A percentile compares a stretch with the other conserved stretches of the same genome.
Conservation (phyloP, 2,797 vertebrate species). For the Acrossocheilus wenchowensis region DNA sequence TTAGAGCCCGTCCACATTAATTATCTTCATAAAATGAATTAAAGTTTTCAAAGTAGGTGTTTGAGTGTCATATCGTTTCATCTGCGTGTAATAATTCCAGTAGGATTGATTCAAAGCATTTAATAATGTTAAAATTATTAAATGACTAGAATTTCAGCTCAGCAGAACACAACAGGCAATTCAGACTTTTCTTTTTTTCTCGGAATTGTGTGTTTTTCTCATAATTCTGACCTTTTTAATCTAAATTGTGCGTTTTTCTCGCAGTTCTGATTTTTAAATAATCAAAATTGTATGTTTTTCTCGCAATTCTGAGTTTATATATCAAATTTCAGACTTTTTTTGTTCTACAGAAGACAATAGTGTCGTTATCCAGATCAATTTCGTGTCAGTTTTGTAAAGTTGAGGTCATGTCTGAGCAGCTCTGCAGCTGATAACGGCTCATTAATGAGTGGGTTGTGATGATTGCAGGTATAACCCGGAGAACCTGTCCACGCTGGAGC, state of each 20-base stretch:
- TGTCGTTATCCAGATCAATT: neutral
- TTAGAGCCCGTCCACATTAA: neutral
- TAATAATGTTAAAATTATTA: neutral
- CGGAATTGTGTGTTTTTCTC: no score
- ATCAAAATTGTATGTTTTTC: no score
- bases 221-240: no score
- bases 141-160: neutral
- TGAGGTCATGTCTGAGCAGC: neutral
- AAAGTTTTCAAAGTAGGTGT: rapidly evolving
- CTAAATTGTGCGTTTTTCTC: no score
- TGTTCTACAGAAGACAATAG: neutral
- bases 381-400: no score
- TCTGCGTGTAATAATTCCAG: neutral
- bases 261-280: no score
- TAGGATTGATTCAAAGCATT: neutral
- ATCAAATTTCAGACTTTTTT: no score
- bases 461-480: slow-evolving; percentile 89
- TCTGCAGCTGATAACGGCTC: slow-evolving; percentile 20
- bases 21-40: rapidly evolving
- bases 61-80: no score
- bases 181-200: no score
- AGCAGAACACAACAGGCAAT: neutral
- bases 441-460: neutral
- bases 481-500: slow-evolving; percentile 88
- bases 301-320: no score